Base-by-base conservation (phyloP, 2,888 invertebrate genomes). In the Latheticus oryzae region DNA sequence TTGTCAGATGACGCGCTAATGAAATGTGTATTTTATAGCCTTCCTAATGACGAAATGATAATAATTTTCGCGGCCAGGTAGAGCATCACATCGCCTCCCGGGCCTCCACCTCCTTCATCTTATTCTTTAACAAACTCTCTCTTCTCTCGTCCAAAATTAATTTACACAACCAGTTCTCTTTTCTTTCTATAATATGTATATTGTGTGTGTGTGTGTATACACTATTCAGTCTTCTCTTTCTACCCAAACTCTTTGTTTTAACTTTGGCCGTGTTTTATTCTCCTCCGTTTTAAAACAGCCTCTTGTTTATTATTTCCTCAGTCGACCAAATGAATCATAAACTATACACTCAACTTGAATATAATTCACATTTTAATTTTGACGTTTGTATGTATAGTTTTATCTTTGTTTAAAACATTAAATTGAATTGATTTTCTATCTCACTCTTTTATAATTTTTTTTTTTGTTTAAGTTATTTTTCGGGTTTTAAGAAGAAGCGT, bases 81-180 rank as follows among this genome's bases (percentile, higher is more conserved):
- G 45, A 60, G 38, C 33, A 35, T 28, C 38, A 37, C 33, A 35
- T 28, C 38, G 37, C 57, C 47, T 15, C 48, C 52, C 55, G 50
- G n/a, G 40, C 47, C 42, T 58, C 58, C 61, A 42, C 65, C 65
- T 66, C 66, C 67, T 68, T 68, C n/a, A n/a, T n/a, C n/a, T n/a
- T n/a, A n/a, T n/a, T n/a, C n/a, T n/a, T n/a, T n/a, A n/a, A n/a
- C n/a, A n/a, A n/a, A n/a, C n/a, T n/a, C n/a, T n/a, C n/a, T n/a
- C n/a, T n/a, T n/a, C n/a, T n/a, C 66, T 64, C 67, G 67, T 68
- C 76, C 75, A 70, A 76, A 77, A 77, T 77, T 76, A 76, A 77
- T 77, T 77, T 76, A 76, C 76, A 77, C 76, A 77, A 77, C 77
- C 77, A 77, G 77, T 76, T 77, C 69, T 58, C 54, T 45, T 48